Base-by-base conservation (phyloP, 2,797 vertebrate genomes). In the Sebastes melanostomus region DNA sequence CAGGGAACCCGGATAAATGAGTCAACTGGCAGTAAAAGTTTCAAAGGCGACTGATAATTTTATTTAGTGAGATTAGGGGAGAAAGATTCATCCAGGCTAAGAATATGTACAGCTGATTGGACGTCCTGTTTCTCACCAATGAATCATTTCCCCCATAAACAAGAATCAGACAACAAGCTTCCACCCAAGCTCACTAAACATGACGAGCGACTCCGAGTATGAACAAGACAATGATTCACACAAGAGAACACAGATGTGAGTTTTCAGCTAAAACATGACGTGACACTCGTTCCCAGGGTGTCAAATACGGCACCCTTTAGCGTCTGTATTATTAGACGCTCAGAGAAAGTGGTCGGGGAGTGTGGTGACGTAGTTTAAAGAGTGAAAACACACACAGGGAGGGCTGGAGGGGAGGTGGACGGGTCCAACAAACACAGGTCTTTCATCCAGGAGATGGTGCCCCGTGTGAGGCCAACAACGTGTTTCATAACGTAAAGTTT, bases 71-170 rank as follows among this genome's bases (percentile, higher is more conserved):
- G 72, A 89, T 85, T 77, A 85, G 27, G 56, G 58, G 29, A 74
- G 65, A 77, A 32, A 76, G 50, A 75, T 69, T 50, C 55, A 58
- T 72, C 50, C 65, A 75, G 75, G 27, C 63, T 65, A 42, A 52
- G 86, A 81, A 29, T 80, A 78, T 86, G 34, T 85, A 66, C 46
- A 46, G 78, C 52, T 84, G 84, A 84, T 68, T 88, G 83, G 70
- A 83, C 72, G 73, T 85, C 71, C 84, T 79, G 82, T 91, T 89
- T 77, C 85, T 86, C 76, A 81, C 81, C 63, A 68, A 30, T 93
- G 87, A 94, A 87, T 92, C 91, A 93, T 78, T 90, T 88, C 83
- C 83, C 72, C 30, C 65, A 68, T 89, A 91, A 93, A 92, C 88
- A 89, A 88, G 75, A 11, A 76, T 88, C 72, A 80, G 69, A 83